Percentiles rank a stretch among this genome's conserved stretches.
Conservation (phyloP, 2,797 vertebrate genomes). For the Monodelphis domestica region DNA sequence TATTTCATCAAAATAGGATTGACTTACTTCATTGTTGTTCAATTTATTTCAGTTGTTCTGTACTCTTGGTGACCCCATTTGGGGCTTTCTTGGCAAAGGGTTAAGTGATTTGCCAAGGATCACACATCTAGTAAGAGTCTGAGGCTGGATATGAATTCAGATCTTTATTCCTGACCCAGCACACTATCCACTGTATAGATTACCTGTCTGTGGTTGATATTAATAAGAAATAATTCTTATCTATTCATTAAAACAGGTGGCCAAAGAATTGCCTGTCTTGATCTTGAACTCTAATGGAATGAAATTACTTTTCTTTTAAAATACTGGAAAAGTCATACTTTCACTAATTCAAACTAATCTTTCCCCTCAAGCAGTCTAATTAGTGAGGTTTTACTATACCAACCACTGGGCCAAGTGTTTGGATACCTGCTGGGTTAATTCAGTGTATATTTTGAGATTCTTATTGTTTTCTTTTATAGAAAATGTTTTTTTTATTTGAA, state of each 20-base stretch:
- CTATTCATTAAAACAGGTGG: not conserved
- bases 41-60: no score
- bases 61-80: no score
- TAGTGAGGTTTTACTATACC: conserved; percentile 3
- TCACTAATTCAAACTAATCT: conserved; percentile 10
- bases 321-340: not conserved
- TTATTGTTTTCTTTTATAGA: not conserved
- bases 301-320: not conserved
- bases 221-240: not conserved
- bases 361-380: not conserved
- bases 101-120: no score
- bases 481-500: not conserved
- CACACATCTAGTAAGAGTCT: no score
- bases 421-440: conserved; percentile 5
- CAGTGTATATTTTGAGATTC: not conserved
- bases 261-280: not conserved
- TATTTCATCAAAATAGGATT: not conserved
- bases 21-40: no score
- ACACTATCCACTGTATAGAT: no score
- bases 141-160: no score
- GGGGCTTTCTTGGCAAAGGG: no score
- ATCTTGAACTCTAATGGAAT: not conserved
- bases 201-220: no score
- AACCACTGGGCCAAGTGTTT: conserved; percentile 7
- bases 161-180: no score